Evolutionary conservation across 2,888 invertebrate genomes (phyloP).

Genomic region (Drosophila cognata): DNA sequence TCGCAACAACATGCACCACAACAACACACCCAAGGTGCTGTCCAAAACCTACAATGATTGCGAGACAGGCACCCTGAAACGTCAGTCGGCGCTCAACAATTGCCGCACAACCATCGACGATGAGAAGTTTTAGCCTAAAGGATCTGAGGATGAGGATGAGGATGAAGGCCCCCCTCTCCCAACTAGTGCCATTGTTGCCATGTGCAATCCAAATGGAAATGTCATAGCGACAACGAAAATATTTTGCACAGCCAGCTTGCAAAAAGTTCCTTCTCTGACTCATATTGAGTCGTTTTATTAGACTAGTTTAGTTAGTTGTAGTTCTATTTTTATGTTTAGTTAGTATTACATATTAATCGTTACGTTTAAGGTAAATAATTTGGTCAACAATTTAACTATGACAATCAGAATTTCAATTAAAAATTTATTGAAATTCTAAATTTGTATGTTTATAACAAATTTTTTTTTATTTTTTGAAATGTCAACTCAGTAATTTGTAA

Average conservation of each 20-base stretch:
- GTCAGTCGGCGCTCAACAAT: conserved; percentile 90
- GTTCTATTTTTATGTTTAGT: conserved; percentile 21
- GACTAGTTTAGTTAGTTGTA: conserved; percentile 16
- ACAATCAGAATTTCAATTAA: not conserved
- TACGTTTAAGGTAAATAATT: conserved; percentile 15
- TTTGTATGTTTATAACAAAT: conserved; percentile 11
- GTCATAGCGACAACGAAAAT: conserved; percentile 52
- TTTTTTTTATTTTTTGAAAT: conserved; percentile 3
- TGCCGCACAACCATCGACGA: conserved; percentile 85
- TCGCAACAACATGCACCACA: conserved; percentile 87
- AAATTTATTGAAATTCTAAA: conserved; percentile 14
- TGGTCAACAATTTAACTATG: not conserved
- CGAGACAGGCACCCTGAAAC: conserved; percentile 91
- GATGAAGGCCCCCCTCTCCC: not conserved
- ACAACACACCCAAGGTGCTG: conserved; percentile 89
- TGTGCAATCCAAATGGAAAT: conserved; percentile 49
- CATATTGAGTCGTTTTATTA: conserved; percentile 74
- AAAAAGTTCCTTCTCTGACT: conserved; percentile 73
- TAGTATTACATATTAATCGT: conserved; percentile 7
- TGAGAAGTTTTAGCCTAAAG: conserved; percentile 82
- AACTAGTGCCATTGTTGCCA: conserved; percentile 65
- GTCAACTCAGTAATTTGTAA: conserved; percentile 2
- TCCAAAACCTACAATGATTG: conserved; percentile 90
- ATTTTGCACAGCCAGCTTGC: conserved; percentile 65
- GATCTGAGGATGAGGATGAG: conserved; percentile 11